Base-by-base conservation (phyloP, 2,888 invertebrate species). In the Heliconius aoede region DNA sequence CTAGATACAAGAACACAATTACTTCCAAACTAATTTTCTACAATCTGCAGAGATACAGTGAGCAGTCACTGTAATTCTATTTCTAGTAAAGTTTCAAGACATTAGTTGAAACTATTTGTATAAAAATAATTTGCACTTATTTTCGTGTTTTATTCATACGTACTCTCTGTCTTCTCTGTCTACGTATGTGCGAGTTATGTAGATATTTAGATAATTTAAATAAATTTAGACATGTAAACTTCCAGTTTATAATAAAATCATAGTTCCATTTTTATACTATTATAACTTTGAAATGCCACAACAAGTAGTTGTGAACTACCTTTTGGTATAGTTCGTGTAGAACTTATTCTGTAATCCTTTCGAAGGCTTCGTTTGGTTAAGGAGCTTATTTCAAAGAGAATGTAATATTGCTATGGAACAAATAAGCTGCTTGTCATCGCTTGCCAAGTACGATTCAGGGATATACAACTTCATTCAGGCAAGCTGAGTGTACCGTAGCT, bases 351-450 rank as follows among this genome's bases (percentile, higher is more conserved):
- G 21, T 60, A 61, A 61, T 61, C 60, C 72, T 72, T 60, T 40
- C 60, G 36, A 40, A 72, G 60, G 60, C 72, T 40, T 72, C 58
- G 36, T 60, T 40, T 40, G 60, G 72, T 60, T 26, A 72, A 72
- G 72, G 60, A 72, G 72, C 72, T 72, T 72, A 60, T 72, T 61
- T 72, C 61, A 72, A 72, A 72, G 72, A 21, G 61, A 72, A 40
- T 61, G 36, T 61, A 40, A 61, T 72, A 72, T 72, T 40, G 36
- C 40, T 36, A 61, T 61, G 72, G 61, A 72, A 36, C 60, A 72
- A 72, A 72, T 72, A 72, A 72, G 61, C 72, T 61, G 21, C 40
- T 61, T 51, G 68, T 8, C 51, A 67, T 67, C 28, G 51, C 28
- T 51, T n/a, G 46, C 46, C 46, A 46, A 46, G 46, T 46, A 46